These are phyloP conservation scores for Orcinus orca DNA, from an alignment of 2,113 vertebrate genomes.

Conservation along the genomic window DNA sequence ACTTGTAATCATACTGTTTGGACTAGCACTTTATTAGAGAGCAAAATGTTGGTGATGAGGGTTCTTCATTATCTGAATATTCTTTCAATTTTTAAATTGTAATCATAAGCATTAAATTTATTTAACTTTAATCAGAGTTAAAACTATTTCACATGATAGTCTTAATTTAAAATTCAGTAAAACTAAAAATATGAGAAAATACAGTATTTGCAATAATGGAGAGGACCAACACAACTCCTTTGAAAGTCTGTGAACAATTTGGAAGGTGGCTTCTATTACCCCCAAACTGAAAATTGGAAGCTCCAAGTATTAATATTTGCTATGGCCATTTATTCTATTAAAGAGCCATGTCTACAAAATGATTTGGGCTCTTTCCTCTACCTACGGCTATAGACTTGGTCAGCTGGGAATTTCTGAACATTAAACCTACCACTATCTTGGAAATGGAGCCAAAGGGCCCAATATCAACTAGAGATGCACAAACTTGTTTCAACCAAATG, in stretches of 20 bases:
- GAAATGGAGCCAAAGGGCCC: not conserved
- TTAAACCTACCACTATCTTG: not conserved
- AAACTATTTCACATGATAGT: not conserved
- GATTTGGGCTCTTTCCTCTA: not conserved
- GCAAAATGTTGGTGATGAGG: not conserved
- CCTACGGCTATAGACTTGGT: not conserved
- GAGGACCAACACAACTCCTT: not conserved
- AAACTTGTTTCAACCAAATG: not conserved
- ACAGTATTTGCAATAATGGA: not conserved
- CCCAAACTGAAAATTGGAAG: not conserved
- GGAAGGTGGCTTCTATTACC: not conserved
- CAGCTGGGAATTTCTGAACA: not conserved
- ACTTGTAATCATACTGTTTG: not conserved
- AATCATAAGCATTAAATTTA: not conserved
- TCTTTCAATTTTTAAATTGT: not conserved
- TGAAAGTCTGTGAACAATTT: not conserved
- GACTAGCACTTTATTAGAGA: not conserved
- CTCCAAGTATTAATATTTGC: not conserved
- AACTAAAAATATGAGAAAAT: not conserved
- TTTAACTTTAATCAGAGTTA: constrained; percentile 18
- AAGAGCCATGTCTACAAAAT: not conserved
- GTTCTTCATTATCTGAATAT: not conserved
- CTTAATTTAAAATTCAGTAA: not conserved
- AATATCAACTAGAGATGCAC: not conserved
- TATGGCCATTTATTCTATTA: not conserved